phyloP scores from a whole-genome alignment of 1,140 invertebrate genomes.

The Trissolcus basalis region DNA sequence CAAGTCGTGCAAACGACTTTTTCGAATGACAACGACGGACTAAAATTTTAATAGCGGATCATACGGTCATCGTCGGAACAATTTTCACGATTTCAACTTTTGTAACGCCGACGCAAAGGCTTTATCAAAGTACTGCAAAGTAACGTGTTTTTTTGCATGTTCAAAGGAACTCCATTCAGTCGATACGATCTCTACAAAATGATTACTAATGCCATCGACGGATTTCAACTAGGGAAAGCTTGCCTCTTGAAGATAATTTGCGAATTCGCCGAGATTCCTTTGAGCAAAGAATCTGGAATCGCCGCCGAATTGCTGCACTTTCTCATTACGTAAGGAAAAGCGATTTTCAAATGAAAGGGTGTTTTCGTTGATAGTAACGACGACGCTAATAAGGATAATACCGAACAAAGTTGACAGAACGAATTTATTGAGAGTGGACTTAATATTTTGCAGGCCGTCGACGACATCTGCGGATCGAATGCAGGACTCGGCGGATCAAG shows the following conservation, averaged over 20 bases:
- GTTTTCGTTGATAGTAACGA: constrained; percentile 7
- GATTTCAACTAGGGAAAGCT: constrained; percentile 77
- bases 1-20: too few relatives aligned
- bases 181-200: constrained; percentile 81
- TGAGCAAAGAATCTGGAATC: constrained; percentile 80
- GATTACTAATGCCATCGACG: constrained; percentile 76
- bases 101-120: too few relatives aligned
- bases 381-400: constrained; percentile 8
- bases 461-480: constrained; percentile 79
- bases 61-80: too few relatives aligned
- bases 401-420: constrained; percentile 4
- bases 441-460: constrained; percentile 76
- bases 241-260: constrained; percentile 86
- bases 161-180: constrained; percentile 34
- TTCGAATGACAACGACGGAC: too few relatives aligned
- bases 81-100: too few relatives aligned
- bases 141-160: constrained; percentile 22
- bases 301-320: constrained; percentile 83
- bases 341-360: constrained; percentile 17
- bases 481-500: constrained; percentile 79
- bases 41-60: too few relatives aligned
- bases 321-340: constrained; percentile 78
- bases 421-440: constrained; percentile 13
- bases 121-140: neutral
- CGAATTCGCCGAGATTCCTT: constrained; percentile 82